Conservation (phyloP, 2,113 vertebrate species). For the Xyliphius kryptos region DNA sequence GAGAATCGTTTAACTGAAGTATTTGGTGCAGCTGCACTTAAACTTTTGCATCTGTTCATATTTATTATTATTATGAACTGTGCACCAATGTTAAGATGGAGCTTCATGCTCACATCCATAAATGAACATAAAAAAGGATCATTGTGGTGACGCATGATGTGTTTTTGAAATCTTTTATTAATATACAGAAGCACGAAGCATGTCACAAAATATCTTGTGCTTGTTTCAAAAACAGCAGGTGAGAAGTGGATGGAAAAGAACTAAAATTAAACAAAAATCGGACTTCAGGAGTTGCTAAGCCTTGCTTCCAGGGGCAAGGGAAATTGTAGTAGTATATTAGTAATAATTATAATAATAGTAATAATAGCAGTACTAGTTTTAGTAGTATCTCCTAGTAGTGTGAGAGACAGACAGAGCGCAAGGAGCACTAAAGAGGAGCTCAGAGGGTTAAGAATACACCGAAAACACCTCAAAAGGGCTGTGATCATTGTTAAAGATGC, state of each 20-base stretch:
- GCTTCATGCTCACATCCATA: too few relatives aligned
- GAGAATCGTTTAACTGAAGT: too few relatives aligned
- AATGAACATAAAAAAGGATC: not conserved
- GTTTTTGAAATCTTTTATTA: conserved; percentile 74
- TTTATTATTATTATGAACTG: too few relatives aligned
- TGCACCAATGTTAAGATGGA: too few relatives aligned
- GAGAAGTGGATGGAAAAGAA: conserved; percentile 53
- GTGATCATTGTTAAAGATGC: conserved; percentile 55
- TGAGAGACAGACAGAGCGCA: conserved; percentile 37
- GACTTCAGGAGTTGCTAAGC: conserved; percentile 42
- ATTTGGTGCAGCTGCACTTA: too few relatives aligned
- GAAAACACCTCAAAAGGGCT: conserved; percentile 39
- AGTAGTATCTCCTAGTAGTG: conserved; percentile 44
- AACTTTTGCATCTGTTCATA: too few relatives aligned
- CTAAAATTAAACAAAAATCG: conserved; percentile 20
- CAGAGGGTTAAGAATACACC: conserved; percentile 39
- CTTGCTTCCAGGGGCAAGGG: conserved; percentile 38
- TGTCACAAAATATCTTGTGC: conserved; percentile 77
- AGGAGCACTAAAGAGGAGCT: conserved; percentile 43
- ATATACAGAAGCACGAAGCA: conserved; percentile 77
- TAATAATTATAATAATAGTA: conserved; percentile 26
- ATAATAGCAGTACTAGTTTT: conserved; percentile 34
- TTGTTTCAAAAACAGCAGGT: conserved; percentile 69
- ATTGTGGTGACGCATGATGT: not conserved
- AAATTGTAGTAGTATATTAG: conserved; percentile 38